Base-by-base conservation (phyloP, 2,888 invertebrate genomes). In the Drosophila putrida region DNA sequence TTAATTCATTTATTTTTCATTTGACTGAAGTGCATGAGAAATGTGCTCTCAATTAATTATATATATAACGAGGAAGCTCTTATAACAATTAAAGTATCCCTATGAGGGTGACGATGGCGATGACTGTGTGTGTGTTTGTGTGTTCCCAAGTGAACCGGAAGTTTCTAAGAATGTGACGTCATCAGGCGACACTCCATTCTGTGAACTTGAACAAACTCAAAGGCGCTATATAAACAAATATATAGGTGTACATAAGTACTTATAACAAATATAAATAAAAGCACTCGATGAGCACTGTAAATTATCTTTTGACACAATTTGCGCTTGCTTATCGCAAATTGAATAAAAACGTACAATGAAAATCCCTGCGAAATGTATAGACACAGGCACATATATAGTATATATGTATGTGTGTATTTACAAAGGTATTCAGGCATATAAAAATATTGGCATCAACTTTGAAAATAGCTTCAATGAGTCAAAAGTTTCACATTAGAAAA, bases 1-100 rank as follows among this genome's bases (percentile, higher is more conserved):
- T 87, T 79, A 81, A 79, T 86, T 86, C 65, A 72, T 68, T 85
- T 83, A 76, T 83, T 79, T 89, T 79, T 54, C 65, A 74, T 66
- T 61, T 66, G 38, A 38, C 33, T 33, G 15, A 41, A 55, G 38
- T 47, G 50, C 31, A 6, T 44, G 38, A 28, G 46, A 31, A 53
- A 36, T 62, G 51, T 49, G 39, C 67, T 70, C 68, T 54, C 35
- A 73, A 85, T 82, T 77, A 82, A 82, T 82, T 71, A 68, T 66
- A n/a, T n/a, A 33, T 46, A 51, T 66, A 64, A 44, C 44, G 28
- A 28, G 35, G 31, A n/a, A 33, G 28, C 63, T 13, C 28, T 41
- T 51, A 13, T 51, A 46, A 31, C 50, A 54, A 53, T 47, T 71
- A 58, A 59, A 54, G 55, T 54, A 53, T 54, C 53, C 46, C 39